Evolutionary conservation across 1,140 invertebrate species (phyloP).

Genomic region (Caerostris extrusa): DNA sequence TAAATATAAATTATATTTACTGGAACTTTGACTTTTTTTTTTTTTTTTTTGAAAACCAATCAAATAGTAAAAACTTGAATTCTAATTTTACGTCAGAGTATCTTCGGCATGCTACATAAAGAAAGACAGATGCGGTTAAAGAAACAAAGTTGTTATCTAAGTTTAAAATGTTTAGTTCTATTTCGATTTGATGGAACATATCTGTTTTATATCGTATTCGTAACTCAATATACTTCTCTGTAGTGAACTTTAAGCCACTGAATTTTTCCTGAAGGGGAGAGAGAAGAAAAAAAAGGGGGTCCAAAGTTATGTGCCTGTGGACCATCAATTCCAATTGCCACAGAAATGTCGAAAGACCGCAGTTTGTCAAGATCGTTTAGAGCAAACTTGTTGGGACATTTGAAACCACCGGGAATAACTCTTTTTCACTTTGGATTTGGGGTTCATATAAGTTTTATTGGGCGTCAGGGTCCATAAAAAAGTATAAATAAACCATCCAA

Average conservation of each 20-base stretch:
- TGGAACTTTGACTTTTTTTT: too few species aligned
- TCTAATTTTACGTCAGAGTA: too few species aligned
- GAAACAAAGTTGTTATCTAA: not conserved
- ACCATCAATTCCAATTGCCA: constrained; percentile 3
- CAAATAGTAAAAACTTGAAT: too few species aligned
- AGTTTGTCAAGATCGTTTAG: not conserved
- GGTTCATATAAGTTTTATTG: not conserved
- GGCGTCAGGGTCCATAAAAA: too few species aligned
- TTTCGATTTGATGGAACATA: not conserved
- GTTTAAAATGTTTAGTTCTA: not conserved
- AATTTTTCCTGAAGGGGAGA: not conserved
- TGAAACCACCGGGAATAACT: not conserved
- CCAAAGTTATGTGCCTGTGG: not conserved
- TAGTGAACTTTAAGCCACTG: not conserved
- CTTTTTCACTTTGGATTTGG: not conserved
- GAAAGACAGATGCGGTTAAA: not conserved
- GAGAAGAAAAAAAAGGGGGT: not conserved
- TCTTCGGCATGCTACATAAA: too few species aligned
- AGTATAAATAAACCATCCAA: too few species aligned
- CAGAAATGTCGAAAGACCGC: not conserved
- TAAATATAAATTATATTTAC: too few species aligned
- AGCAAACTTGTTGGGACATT: constrained; percentile 15
- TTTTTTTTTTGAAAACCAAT: too few species aligned
- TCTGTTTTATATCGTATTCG: not conserved
- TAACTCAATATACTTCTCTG: not conserved